Evolutionary conservation across 2,113 vertebrate species (phyloP).

Genomic region (Phocoena sinus): DNA sequence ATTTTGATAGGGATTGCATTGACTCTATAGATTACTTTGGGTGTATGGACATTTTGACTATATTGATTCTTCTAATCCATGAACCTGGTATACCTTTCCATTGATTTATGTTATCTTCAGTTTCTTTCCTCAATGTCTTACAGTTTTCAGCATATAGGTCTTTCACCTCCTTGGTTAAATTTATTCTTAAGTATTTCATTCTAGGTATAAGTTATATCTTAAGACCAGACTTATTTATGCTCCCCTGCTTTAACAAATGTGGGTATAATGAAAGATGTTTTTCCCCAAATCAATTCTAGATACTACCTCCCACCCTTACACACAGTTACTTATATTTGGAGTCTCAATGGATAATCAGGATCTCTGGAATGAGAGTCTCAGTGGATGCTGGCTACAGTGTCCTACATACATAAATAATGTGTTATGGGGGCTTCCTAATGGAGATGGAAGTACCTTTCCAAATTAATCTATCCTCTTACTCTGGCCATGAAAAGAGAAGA

Average conservation of each 20-base stretch:
- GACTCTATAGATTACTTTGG: too few species aligned
- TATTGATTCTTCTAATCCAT: too few species aligned
- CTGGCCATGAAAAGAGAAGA: neutral
- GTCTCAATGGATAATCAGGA: neutral
- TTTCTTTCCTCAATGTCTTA: too few species aligned
- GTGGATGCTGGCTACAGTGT: neutral
- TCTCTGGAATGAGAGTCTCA: neutral
- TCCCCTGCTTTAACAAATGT: neutral
- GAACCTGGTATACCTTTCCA: too few species aligned
- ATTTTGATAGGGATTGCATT: too few species aligned
- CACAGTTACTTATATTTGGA: neutral
- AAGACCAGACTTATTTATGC: neutral
- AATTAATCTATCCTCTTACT: neutral
- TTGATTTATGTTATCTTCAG: too few species aligned
- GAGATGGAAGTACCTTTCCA: neutral
- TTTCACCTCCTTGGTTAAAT: too few species aligned
- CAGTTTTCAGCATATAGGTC: too few species aligned
- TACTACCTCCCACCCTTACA: too few species aligned
- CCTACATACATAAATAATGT: neutral
- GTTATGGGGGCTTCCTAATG: neutral
- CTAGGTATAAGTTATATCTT: neutral
- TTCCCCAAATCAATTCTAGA: neutral
- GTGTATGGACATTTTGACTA: too few species aligned
- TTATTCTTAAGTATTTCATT: too few species aligned
- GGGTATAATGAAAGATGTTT: neutral